Evolutionary conservation across 2,113 vertebrate genomes (phyloP).

Genomic region (Zosterops lateralis): DNA sequence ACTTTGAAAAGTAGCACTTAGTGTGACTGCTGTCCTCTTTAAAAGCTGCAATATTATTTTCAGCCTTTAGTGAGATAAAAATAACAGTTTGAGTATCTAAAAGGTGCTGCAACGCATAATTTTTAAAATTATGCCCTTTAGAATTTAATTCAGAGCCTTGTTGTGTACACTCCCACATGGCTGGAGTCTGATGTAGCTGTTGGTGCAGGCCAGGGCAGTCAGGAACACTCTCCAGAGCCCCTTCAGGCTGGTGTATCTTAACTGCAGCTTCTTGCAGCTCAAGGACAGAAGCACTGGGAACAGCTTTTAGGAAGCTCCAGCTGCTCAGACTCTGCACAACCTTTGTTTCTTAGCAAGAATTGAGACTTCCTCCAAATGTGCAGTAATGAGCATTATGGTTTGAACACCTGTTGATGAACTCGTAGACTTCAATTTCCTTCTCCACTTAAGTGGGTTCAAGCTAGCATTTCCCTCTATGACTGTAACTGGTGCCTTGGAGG

Average conservation of each 20-base stretch:
- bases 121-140: background rate
- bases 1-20: background rate
- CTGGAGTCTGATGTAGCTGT: background rate
- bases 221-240: rapidly evolving
- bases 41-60: background rate
- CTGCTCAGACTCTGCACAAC: background rate
- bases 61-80: background rate
- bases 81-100: background rate
- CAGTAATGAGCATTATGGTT: background rate
- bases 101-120: background rate
- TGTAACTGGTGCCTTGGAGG: background rate
- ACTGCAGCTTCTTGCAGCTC: background rate
- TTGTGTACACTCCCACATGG: background rate
- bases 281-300: background rate
- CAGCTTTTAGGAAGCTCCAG: background rate
- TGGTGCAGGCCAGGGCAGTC: background rate
- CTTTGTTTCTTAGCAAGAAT: background rate
- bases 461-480: background rate
- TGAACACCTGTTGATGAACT: background rate
- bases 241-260: background rate
- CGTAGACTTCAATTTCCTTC: background rate
- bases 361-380: background rate
- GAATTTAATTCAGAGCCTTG: background rate
- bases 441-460: background rate
- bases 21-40: background rate